Evolutionary conservation across 2,797 vertebrate species (phyloP).

Genomic region (Phalloptychus januarius): DNA sequence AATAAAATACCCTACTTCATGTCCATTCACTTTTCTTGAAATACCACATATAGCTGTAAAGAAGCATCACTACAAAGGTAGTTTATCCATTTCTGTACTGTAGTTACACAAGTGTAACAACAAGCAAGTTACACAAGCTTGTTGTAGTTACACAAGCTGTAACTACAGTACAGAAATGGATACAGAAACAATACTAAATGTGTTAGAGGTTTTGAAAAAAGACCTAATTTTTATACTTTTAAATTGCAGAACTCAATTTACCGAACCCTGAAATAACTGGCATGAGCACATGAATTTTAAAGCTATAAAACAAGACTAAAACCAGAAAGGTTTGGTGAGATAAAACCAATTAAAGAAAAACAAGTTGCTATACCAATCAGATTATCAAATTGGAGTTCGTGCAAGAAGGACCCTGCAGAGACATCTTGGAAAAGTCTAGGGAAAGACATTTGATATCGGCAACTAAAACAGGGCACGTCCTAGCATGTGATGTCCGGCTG

Average conservation of each 20-base stretch:
- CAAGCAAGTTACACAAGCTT: too few species aligned
- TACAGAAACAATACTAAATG: not conserved
- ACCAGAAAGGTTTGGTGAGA: not conserved
- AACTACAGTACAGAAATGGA: too few species aligned
- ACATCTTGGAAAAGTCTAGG: slow-evolving; percentile 39
- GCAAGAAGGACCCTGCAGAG: slow-evolving; percentile 6
- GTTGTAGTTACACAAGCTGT: too few species aligned
- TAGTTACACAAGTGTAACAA: too few species aligned
- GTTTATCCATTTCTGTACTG: too few species aligned
- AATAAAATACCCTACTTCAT: not conserved
- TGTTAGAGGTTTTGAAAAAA: not conserved
- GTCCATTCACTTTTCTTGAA: too few species aligned
- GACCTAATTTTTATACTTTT: not conserved
- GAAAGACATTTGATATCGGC: slow-evolving; percentile 67
- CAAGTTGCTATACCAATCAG: not conserved
- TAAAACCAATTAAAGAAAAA: not conserved
- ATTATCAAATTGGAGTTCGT: not conserved
- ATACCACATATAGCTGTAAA: not conserved
- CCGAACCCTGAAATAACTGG: not conserved
- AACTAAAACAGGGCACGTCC: slow-evolving; percentile 54
- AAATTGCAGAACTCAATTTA: not conserved
- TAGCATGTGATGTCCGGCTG: slow-evolving; percentile 59
- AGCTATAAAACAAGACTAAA: not conserved
- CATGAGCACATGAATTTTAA: not conserved
- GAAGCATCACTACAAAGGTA: not conserved